Conservation (phyloP, 2,888 invertebrate genomes). For the Deladenus siricidicola region DNA sequence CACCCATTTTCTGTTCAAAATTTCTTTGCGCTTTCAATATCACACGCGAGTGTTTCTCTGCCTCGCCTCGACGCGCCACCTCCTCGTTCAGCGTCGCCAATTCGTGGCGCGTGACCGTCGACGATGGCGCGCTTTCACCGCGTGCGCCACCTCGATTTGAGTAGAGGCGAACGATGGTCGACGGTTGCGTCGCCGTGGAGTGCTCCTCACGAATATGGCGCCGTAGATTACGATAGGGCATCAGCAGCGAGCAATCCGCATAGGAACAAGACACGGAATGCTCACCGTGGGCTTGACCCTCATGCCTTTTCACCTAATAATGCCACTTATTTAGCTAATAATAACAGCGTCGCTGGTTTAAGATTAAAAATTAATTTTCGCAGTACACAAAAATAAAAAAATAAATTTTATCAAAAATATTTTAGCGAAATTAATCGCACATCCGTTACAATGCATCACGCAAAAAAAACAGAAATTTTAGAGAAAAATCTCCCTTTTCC, state of each 20-base stretch:
- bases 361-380: too few species aligned
- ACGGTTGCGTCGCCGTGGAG: background rate
- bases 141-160: background rate
- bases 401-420: too few species aligned
- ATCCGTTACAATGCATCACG: too few species aligned
- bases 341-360: too few species aligned
- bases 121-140: background rate
- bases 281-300: slow-evolving; percentile 10
- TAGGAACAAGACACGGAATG: background rate
- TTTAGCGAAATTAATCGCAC: too few species aligned
- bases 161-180: background rate
- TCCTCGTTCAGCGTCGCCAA: background rate
- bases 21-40: background rate
- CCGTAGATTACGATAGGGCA: slow-evolving; percentile 8
- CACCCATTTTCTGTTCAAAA: background rate
- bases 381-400: too few species aligned
- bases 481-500: too few species aligned
- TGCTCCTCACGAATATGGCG: slow-evolving; percentile 13
- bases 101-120: too few species aligned
- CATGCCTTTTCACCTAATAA: slow-evolving; percentile 14
- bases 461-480: too few species aligned
- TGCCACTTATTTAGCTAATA: background rate
- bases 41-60: too few species aligned
- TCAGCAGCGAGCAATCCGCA: background rate
- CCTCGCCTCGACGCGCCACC: background rate